Conservation (phyloP, 1,140 invertebrate genomes). For the Metaphire vulgaris region DNA sequence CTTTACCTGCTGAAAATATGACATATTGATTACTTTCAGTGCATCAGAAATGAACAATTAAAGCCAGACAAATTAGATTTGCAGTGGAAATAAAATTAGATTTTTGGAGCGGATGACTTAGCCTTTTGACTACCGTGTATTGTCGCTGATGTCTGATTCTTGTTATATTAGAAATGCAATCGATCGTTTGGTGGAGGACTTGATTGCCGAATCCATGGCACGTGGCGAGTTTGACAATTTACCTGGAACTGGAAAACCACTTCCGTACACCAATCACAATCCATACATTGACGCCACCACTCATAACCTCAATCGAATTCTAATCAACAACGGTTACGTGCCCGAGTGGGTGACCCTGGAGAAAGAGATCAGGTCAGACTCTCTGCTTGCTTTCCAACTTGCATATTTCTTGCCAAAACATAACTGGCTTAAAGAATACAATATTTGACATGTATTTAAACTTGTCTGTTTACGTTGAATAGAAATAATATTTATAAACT, state of each 20-base stretch:
- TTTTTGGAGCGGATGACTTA: no score
- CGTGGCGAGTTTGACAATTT: constrained; percentile 80
- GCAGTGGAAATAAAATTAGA: no score
- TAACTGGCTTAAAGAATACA: not conserved
- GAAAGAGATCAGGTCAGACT: constrained; percentile 57
- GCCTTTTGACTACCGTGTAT: no score
- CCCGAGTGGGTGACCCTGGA: constrained; percentile 80
- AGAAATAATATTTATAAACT: not conserved
- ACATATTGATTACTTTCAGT: no score
- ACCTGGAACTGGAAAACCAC: constrained; percentile 66
- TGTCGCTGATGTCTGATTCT: no score
- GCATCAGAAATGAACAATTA: no score
- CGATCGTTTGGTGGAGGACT: constrained; percentile 78
- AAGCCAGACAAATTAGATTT: no score
- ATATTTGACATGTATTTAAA: not conserved
- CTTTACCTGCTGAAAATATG: no score
- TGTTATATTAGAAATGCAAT: constrained; percentile 73
- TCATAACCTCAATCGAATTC: constrained; percentile 79
- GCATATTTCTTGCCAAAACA: not conserved
- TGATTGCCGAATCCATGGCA: constrained; percentile 81
- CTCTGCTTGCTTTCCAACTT: constrained; percentile 22
- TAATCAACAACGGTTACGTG: constrained; percentile 79
- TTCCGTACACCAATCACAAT: constrained; percentile 62
- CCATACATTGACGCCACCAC: constrained; percentile 81
- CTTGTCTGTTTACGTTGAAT: not conserved